phyloP scores from a whole-genome alignment of 2,797 vertebrate species.

The Iguana delicatissima region DNA sequence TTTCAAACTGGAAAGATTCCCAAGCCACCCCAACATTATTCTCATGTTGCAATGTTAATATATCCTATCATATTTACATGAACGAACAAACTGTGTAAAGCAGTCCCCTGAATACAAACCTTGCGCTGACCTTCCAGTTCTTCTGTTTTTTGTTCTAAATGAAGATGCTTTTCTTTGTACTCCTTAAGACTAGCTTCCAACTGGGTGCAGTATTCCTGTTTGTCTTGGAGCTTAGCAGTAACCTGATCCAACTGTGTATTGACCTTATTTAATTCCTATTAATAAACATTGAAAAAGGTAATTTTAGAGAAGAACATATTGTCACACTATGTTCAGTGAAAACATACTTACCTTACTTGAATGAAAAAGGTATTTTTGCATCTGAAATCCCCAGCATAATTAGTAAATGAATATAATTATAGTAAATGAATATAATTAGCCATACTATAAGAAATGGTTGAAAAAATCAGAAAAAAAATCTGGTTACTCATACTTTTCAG shows the following conservation, averaged over 20 bases:
- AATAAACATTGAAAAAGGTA: conserved; percentile 57
- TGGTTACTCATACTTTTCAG: no score
- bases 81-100: background rate
- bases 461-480: no score
- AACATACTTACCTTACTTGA: background rate
- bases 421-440: no score
- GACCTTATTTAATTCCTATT: conserved; percentile 92
- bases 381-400: background rate
- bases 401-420: background rate
- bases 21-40: background rate
- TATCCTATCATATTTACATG: background rate
- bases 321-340: background rate
- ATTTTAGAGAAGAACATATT: background rate
- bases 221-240: conserved; percentile 86
- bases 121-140: conserved; percentile 88
- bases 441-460: no score
- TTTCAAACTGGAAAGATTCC: background rate
- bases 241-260: conserved; percentile 88
- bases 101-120: conserved; percentile 81
- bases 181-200: conserved; percentile 91
- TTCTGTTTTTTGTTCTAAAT: conserved; percentile 90
- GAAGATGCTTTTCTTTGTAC: conserved; percentile 89
- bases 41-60: background rate
- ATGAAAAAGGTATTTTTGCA: background rate
- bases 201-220: conserved; percentile 89